Evolutionary conservation across 2,888 invertebrate genomes (phyloP), one percentile per base, ranked within the genome.

Genomic region (Melanophora roralis): DNA sequence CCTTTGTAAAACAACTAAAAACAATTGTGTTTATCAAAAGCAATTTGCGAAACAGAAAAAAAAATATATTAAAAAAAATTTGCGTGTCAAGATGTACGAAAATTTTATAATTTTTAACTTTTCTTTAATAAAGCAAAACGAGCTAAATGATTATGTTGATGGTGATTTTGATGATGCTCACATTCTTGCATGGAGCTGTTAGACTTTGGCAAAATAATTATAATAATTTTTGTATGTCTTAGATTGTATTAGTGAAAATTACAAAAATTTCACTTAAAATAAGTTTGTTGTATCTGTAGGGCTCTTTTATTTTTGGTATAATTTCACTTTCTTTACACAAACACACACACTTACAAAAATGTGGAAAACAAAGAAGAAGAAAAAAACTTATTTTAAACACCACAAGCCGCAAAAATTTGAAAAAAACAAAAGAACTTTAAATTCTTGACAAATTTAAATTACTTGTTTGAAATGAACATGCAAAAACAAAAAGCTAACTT

Each of bases 91-190:
- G 62, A 64, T 76, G 43, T 36, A 76, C 64, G 62, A 76, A 73
- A 76, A 76, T 80, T 76, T 62, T 80, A 80, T 68, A 73, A 76
- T 76, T 68, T 57, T 73, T 49, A 80, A 73, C 43, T 68, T 80
- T 76, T 75, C 65, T 64, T 23, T 32, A 49, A 38, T 43, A 40
- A 32, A 53, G 8, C 14, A 38, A 23, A n/a, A n/a, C 7, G 23
- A 49, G 21, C 6, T 12, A 21, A 47, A 27, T 7, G 23, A 27
- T 27, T 27, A 27, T 27, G 8, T n/a, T 7, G 23, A 27, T 27
- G 3, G 6, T 27, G 8, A 27, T 55, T 16, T 27, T 53, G 53
- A 38, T 67, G 67, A 75, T 55, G 51, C 53, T 53, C 14, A 72
- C 51, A 40, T 79, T 47, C 27, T 55, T 43, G 11, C 34, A 7